Conservation (phyloP, 2,888 invertebrate species). For the Selenia dentaria region DNA sequence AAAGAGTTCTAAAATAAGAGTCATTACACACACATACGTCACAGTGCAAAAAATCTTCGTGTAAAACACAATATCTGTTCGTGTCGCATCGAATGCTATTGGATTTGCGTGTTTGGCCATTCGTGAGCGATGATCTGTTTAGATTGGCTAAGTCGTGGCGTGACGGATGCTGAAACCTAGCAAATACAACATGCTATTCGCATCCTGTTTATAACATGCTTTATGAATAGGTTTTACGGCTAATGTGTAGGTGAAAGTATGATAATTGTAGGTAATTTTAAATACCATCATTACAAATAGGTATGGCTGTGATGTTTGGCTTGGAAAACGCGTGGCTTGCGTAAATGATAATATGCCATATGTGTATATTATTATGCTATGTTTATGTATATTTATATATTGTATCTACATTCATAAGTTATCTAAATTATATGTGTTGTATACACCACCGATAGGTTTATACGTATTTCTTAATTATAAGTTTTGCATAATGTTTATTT, state of each 20-base stretch:
- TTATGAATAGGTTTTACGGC: background rate
- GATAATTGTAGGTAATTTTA: constrained; percentile 1
- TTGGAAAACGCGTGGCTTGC: too few relatives aligned
- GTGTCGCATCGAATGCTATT: constrained; percentile 40
- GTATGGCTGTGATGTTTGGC: background rate
- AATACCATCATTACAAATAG: background rate
- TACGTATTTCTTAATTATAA: too few relatives aligned
- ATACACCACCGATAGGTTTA: too few relatives aligned
- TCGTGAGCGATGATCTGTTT: constrained; percentile 81
- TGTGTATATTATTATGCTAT: too few relatives aligned
- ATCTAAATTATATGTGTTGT: too few relatives aligned
- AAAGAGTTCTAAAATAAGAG: too few relatives aligned
- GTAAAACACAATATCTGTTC: background rate
- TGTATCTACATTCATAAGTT: too few relatives aligned
- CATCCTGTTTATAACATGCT: constrained; percentile 30
- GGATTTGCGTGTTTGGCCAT: constrained; percentile 70
- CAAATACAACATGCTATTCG: constrained; percentile 62
- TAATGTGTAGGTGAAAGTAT: constrained; percentile 20
- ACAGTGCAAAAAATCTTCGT: too few relatives aligned
- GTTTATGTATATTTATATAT: too few relatives aligned
- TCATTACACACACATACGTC: too few relatives aligned
- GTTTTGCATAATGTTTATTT: too few relatives aligned
- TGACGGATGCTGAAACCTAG: constrained; percentile 81
- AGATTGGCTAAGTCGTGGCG: constrained; percentile 72
- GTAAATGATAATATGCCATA: too few relatives aligned